Evolutionary conservation across 2,113 vertebrate genomes (phyloP).

Genomic region (Oreochromis niloticus): DNA sequence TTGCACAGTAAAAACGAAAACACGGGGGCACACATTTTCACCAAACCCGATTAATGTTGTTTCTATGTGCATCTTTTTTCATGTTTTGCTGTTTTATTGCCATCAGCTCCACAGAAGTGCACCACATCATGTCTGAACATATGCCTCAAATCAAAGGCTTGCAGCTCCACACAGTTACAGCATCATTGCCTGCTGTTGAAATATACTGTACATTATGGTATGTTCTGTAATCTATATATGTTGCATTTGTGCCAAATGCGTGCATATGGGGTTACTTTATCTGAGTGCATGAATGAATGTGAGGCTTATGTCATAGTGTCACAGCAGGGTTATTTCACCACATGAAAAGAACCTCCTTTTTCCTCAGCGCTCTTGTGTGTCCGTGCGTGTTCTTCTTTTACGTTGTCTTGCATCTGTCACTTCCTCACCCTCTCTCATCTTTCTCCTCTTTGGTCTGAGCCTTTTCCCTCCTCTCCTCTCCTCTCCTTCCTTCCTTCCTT

Average conservation of each 20-base stretch:
- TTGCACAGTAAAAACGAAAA: neutral
- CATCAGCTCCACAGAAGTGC: neutral
- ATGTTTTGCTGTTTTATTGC: neutral
- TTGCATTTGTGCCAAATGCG: slow-evolving; percentile 9
- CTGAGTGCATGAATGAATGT: neutral
- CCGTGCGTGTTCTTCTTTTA: slow-evolving; percentile 1
- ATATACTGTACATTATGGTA: neutral
- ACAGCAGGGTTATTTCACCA: slow-evolving; percentile 31
- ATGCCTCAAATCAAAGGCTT: slow-evolving; percentile 1
- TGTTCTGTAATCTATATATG: slow-evolving; percentile 5
- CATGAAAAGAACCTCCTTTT: slow-evolving; percentile 32
- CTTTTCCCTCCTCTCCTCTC: neutral
- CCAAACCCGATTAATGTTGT: neutral
- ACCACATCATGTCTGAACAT: neutral
- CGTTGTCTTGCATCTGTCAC: neutral
- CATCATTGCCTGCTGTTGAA: slow-evolving; percentile 4
- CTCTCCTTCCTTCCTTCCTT: neutral
- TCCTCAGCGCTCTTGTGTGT: neutral
- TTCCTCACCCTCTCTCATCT: slow-evolving; percentile 4
- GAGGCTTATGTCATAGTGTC: slow-evolving; percentile 13
- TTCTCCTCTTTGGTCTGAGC: neutral
- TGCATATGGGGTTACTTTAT: slow-evolving; percentile 24
- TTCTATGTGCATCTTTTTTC: neutral
- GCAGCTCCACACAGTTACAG: neutral
- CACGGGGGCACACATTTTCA: neutral